Evolutionary conservation across 1,140 invertebrate species (phyloP).

Genomic region (Olivierus martensii): DNA sequence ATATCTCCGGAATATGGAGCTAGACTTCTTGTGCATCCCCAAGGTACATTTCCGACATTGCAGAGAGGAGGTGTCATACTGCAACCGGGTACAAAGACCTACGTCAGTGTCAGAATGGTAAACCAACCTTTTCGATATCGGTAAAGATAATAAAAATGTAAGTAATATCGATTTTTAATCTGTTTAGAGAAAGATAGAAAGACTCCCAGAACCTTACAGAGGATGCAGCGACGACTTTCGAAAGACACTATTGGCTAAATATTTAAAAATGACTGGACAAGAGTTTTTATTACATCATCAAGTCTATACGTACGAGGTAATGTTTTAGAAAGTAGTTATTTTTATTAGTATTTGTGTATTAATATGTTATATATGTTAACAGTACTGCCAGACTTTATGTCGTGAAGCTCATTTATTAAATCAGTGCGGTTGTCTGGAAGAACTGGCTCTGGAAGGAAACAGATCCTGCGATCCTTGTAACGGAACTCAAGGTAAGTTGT

Average conservation of each 20-base stretch:
- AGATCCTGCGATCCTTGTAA: slow-evolving; percentile 18
- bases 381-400: slow-evolving; percentile 17
- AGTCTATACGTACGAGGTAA: slow-evolving; percentile 17
- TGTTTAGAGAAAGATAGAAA: slow-evolving; percentile 12
- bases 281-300: slow-evolving; percentile 5
- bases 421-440: slow-evolving; percentile 12
- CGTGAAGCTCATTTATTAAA: slow-evolving; percentile 4
- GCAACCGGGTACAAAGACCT: slow-evolving; percentile 12
- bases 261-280: slow-evolving; percentile 4
- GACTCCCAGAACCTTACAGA: slow-evolving; percentile 14
- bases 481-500: slow-evolving; percentile 4
- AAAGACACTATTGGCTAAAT: slow-evolving; percentile 10
- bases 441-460: slow-evolving; percentile 5
- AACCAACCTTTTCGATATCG: not conserved
- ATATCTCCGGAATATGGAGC: slow-evolving; percentile 17
- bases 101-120: slow-evolving; percentile 19
- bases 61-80: slow-evolving; percentile 17
- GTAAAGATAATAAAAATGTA: too few species aligned
- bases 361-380: too few species aligned
- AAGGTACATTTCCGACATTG: slow-evolving; percentile 12
- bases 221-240: slow-evolving; percentile 13
- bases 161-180: too few species aligned
- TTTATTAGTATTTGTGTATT: too few species aligned
- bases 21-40: slow-evolving; percentile 17
- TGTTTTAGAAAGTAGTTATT: too few species aligned